A percentile compares a stretch with the other conserved stretches of the same genome.
phyloP scores from a whole-genome alignment of 2,113 vertebrate genomes.

The Microcebus lehilahytsara region DNA sequence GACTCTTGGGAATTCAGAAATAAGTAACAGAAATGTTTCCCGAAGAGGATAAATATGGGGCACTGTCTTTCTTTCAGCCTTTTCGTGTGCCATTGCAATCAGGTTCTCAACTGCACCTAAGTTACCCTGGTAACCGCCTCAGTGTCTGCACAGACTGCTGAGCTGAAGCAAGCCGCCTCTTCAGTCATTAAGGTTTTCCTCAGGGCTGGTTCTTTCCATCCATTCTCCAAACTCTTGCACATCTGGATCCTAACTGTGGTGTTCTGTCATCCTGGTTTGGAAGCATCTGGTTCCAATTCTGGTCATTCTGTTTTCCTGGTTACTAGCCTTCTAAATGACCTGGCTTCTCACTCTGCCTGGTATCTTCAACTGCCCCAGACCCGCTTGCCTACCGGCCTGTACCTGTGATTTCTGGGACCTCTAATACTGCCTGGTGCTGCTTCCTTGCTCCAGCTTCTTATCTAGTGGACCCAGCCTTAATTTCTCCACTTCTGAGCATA shows the following conservation, averaged over 20 bases:
- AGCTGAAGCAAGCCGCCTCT: not conserved
- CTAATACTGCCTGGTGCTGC: not conserved
- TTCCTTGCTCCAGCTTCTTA: not conserved
- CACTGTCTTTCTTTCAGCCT: not conserved
- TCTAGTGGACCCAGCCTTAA: not conserved
- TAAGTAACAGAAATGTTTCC: not conserved
- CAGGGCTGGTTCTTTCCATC: not conserved
- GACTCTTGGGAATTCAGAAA: not conserved
- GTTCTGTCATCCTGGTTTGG: not conserved
- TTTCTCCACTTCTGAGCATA: slow-evolving; percentile 7
- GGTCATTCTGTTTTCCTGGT: not conserved
- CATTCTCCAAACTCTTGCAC: not conserved
- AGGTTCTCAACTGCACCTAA: not conserved
- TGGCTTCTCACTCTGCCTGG: not conserved
- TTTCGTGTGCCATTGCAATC: not conserved
- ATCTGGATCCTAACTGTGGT: not conserved
- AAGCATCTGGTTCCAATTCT: not conserved
- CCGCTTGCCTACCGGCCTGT: not conserved
- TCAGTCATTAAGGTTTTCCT: not conserved
- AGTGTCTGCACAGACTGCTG: not conserved
- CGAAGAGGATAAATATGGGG: not conserved
- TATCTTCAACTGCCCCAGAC: not conserved
- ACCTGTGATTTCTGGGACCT: not conserved
- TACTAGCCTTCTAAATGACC: not conserved
- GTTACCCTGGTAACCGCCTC: slow-evolving; percentile 10